Evolutionary conservation across 2,113 vertebrate species (phyloP), one percentile per base, ranked within the genome.

Genomic region (Corydoras sp.): DNA sequence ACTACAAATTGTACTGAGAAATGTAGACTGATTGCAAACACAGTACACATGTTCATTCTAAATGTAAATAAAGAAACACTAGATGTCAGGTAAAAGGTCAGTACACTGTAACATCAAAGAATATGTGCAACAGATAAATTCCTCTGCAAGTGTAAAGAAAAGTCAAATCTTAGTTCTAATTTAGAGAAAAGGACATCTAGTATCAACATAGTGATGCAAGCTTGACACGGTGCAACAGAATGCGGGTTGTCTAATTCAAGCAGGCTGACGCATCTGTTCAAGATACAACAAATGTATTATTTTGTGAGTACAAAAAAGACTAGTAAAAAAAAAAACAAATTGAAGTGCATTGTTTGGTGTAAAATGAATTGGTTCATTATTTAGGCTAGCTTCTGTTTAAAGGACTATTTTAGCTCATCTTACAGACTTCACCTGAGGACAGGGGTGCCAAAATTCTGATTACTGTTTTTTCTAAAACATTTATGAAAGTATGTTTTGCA

Each of bases 241-340:
- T 53, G 9, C 12, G 9, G 12, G 51, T 10, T 53, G 10, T 53
- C n/a, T n/a, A 13, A 68, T 72, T 64, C 72, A 77, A n/a, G n/a
- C 75, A 58, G 31, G 5, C 24, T 62, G 30, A 12, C 14, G 8
- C 30, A 61, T n/a, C n/a, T n/a, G n/a, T n/a, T n/a, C n/a, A n/a
- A n/a, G n/a, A n/a, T n/a, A n/a, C n/a, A n/a, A n/a, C n/a, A n/a
- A n/a, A n/a, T n/a, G n/a, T n/a, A n/a, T n/a, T n/a, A n/a, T n/a
- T n/a, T n/a, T n/a, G n/a, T n/a, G n/a, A n/a, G n/a, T n/a, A n/a
- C n/a, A n/a, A n/a, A n/a, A n/a, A n/a, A n/a, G n/a, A n/a, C n/a
- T n/a, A n/a, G n/a, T n/a, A n/a, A n/a, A n/a, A n/a, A n/a, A n/a
- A n/a, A n/a, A n/a, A n/a, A n/a, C n/a, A n/a, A n/a, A n/a, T n/a